Base-by-base conservation (phyloP, 2,888 invertebrate species). In the Microctonus hyperodae region DNA sequence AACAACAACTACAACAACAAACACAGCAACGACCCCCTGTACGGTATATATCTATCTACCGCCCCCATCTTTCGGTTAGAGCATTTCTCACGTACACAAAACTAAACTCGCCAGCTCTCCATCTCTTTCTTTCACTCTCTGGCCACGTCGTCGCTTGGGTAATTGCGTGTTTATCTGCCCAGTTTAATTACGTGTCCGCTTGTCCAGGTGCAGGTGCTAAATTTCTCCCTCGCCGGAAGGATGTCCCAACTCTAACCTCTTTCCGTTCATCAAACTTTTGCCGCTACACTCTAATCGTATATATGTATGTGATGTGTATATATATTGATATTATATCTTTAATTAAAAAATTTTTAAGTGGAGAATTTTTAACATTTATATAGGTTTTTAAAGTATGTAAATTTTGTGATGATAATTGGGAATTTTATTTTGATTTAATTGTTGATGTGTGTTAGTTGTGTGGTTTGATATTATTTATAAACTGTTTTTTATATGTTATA, bases 121-220 rank as follows among this genome's bases (percentile, higher is more conserved):
- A 68, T 61, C 65, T 67, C 73, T 65, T 64, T 59, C 61, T 23
- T 56, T 33, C 65, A 51, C 71, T 69, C 71, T 70, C 69, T 55
- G 64, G 67, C 61, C 57, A 57, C 67, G 74, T 77, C 76, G 76
- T 75, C 77, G 74, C 72, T 65, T 72, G 75, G 74, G 76, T 80
- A 81, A 80, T 80, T 80, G 79, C 80, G 76, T 81, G 79, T 80
- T 80, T 81, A 80, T 79, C 79, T 76, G 78, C 75, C 74, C 72
- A 75, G 79, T 79, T 79, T 79, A 79, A 79, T 79, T 79, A 78
- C 79, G 78, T 77, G 76, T 79, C 78, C 77, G 79, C 79, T 78
- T 79, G 79, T 78, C 78, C 77, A 75, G 74, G 77, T 74, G 73
- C 72, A 70, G 74, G 75, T 77, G 75, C 74, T 79, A 79, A 79